Conservation (phyloP, 2,113 vertebrate genomes). For the Ranitomeya imitator region DNA sequence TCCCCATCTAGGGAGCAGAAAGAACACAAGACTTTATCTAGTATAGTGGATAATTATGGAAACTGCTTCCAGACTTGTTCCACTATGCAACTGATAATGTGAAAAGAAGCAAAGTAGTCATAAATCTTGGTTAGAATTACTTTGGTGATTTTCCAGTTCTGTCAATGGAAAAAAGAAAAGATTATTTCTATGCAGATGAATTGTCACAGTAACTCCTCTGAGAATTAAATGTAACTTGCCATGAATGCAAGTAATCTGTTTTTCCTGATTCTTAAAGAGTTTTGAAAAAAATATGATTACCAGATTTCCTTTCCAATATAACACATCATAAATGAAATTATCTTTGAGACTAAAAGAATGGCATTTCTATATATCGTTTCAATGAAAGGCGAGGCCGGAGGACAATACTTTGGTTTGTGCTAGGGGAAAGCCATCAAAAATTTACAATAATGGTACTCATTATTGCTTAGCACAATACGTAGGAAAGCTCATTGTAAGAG, state of each 20-base stretch:
- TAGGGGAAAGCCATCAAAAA: slow-evolving; percentile 50
- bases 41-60: slow-evolving; percentile 46
- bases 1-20: neutral
- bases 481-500: neutral
- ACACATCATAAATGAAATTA: slow-evolving; percentile 60
- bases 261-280: slow-evolving; percentile 60
- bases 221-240: slow-evolving; percentile 61
- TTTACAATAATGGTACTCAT: slow-evolving; percentile 23
- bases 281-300: slow-evolving; percentile 61
- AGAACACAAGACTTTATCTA: slow-evolving; percentile 47
- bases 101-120: slow-evolving; percentile 55
- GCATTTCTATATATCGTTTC: slow-evolving; percentile 43
- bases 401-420: slow-evolving; percentile 32
- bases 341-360: slow-evolving; percentile 59
- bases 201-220: slow-evolving; percentile 52
- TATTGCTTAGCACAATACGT: neutral
- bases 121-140: slow-evolving; percentile 54
- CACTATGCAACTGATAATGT: slow-evolving; percentile 52
- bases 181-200: slow-evolving; percentile 62
- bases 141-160: slow-evolving; percentile 60
- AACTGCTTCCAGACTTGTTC: slow-evolving; percentile 48
- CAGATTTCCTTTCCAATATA: slow-evolving; percentile 61
- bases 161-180: slow-evolving; percentile 59
- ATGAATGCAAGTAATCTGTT: slow-evolving; percentile 61
- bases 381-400: slow-evolving; percentile 23